Evolutionary conservation across 2,888 invertebrate species (phyloP), one percentile per base, ranked within the genome.

Genomic region (Cataglyphis cursor): DNA sequence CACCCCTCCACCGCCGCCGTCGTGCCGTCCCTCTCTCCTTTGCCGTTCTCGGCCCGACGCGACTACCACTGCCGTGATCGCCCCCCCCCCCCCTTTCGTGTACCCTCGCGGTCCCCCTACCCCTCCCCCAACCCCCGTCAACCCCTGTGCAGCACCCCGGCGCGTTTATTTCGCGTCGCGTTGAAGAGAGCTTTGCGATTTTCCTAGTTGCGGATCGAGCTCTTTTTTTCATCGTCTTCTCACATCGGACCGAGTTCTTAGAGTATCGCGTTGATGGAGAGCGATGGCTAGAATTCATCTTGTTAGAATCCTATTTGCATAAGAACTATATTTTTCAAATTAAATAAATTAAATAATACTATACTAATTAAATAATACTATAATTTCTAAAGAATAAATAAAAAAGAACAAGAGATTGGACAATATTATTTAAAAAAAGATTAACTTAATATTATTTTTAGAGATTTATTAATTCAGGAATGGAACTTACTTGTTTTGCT

Each of bases 1-100:
- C 90, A 91, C 89, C 93, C 91, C 90, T 90, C 91, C 91, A 91
- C 89, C 90, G 91, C 89, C 90, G 92, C 92, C 88, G 89, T 87
- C 81, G 85, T 90, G 85, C 74, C 76, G 76, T 90, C 86, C 81
- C 85, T 85, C 86, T 76, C 86, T 76, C 85, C 73, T 82, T 83
- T 81, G 66, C 78, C 81, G 68, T 68, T 76, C 64, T 86, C 83
- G 87, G 82, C 83, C 85, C 86, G 84, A 82, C 81, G 64, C 82
- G 66, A 75, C 81, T 82, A 75, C 65, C 64, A 41, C 57, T 44
- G 65, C 57, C 57, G 65, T 38, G 64, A 75, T 82, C 81, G 74
- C 85, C 59, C 75, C 38, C 38, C 38, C 1, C 10, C 10, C 38
- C 41, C 41, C 41, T 31, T 31, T 72, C 65, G 57, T 81, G 75